phyloP scores from a whole-genome alignment of 2,113 vertebrate species.

The Varanus salvator region DNA sequence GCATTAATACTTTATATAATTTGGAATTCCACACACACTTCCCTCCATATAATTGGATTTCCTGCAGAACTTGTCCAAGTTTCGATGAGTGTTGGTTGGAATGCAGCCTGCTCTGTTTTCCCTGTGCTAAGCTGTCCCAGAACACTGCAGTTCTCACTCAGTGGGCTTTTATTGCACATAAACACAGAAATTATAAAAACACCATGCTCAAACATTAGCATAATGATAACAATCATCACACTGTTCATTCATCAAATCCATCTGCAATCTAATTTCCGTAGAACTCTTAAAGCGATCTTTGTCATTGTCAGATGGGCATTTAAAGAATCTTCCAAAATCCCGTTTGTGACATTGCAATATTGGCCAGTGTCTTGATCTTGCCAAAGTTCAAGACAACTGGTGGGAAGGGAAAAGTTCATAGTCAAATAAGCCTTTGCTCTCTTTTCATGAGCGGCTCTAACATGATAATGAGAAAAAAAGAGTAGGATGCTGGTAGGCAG shows the following conservation, averaged over 20 bases:
- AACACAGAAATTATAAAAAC: slow-evolving; percentile 40
- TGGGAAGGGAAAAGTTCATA: slow-evolving; percentile 38
- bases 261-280: slow-evolving; percentile 27
- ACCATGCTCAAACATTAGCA: slow-evolving; percentile 29
- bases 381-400: slow-evolving; percentile 52
- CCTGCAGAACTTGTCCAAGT: not conserved
- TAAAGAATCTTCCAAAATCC: slow-evolving; percentile 52
- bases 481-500: slow-evolving; percentile 24
- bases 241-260: slow-evolving; percentile 32
- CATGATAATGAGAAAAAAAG: slow-evolving; percentile 43
- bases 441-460: slow-evolving; percentile 22
- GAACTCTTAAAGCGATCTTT: slow-evolving; percentile 22
- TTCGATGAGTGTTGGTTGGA: not conserved
- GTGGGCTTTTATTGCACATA: not conserved
- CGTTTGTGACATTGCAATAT: slow-evolving; percentile 49
- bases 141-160: not conserved
- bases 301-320: slow-evolving; percentile 32
- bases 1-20: not conserved
- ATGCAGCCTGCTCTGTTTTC: not conserved
- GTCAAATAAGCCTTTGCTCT: slow-evolving; percentile 18
- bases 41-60: not conserved
- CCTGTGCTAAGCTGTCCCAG: not conserved
- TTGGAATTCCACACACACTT: not conserved
- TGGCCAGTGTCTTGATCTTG: slow-evolving; percentile 23
- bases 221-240: slow-evolving; percentile 32